A percentile compares a stretch with the other conserved stretches of the same genome.
These are phyloP conservation scores for Sebastes oblongus DNA, from an alignment of 2,797 vertebrate genomes.

Conservation along the genomic window DNA sequence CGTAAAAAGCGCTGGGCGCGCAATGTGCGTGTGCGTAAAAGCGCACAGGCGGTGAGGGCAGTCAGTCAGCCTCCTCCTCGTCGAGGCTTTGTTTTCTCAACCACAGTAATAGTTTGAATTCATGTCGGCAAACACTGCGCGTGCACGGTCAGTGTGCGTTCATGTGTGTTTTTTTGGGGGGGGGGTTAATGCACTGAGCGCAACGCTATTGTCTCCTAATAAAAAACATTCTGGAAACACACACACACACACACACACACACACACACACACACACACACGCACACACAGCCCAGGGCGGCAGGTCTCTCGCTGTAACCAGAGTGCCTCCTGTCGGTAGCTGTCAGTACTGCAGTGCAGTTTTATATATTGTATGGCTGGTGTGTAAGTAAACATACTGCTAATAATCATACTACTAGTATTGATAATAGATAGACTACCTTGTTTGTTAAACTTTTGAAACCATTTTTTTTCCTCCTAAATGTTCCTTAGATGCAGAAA, in stretches of 20 bases:
- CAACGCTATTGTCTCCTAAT: slow-evolving; percentile 41
- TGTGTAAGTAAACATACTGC: neutral
- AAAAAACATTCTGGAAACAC: slow-evolving; percentile 32
- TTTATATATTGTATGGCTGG: neutral
- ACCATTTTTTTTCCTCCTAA: neutral
- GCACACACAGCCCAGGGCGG: neutral
- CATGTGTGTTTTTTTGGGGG: neutral
- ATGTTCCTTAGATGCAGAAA: neutral
- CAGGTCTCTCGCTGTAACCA: slow-evolving; percentile 28
- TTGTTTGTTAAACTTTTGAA: neutral
- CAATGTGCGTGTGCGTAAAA: slow-evolving; percentile 23
- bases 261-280: neutral
- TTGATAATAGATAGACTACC: neutral
- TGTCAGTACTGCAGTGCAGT: neutral
- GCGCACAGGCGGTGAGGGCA: slow-evolving; percentile 8
- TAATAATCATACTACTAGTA: neutral
- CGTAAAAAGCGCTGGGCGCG: slow-evolving; percentile 39
- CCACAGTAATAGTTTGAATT: slow-evolving; percentile 55
- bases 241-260: slow-evolving; percentile 9
- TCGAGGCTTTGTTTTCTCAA: slow-evolving; percentile 63
- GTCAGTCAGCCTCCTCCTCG: slow-evolving; percentile 2
- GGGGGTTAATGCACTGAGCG: neutral
- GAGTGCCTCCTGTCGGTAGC: slow-evolving; percentile 50
- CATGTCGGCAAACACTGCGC: slow-evolving; percentile 68
- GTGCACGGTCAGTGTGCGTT: slow-evolving; percentile 28